phyloP scores from a whole-genome alignment of 2,113 vertebrate species.

The Gobiocypris rarus region DNA sequence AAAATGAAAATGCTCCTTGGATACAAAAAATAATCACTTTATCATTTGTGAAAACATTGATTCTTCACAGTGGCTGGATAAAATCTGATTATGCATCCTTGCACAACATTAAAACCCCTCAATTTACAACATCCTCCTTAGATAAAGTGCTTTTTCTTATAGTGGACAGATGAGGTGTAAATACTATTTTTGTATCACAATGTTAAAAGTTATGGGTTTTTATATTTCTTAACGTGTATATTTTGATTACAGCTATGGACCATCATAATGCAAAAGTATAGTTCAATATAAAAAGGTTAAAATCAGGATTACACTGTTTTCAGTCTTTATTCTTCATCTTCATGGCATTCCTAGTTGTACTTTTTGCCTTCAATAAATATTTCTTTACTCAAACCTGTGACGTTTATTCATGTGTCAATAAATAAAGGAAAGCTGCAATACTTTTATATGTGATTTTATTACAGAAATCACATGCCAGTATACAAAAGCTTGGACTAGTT shows the following conservation, averaged over 20 bases:
- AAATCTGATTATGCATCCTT: slow-evolving; percentile 49
- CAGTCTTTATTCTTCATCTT: slow-evolving; percentile 34
- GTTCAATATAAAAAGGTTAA: slow-evolving; percentile 65
- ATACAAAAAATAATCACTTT: neutral
- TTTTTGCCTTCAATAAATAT: slow-evolving; percentile 64
- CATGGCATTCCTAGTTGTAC: slow-evolving; percentile 49
- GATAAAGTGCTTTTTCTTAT: slow-evolving; percentile 30
- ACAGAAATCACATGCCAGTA: neutral
- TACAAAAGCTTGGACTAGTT: too few relatives aligned
- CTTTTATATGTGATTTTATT: neutral
- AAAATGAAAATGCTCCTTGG: neutral
- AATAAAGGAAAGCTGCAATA: neutral
- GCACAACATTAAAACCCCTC: slow-evolving; percentile 52
- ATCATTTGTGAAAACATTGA: neutral
- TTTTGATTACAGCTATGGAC: slow-evolving; percentile 72
- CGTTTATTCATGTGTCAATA: neutral
- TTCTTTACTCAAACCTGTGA: slow-evolving; percentile 49
- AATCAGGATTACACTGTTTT: slow-evolving; percentile 37
- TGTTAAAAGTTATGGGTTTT: slow-evolving; percentile 65
- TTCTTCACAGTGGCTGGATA: slow-evolving; percentile 23
- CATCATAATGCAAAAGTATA: slow-evolving; percentile 57
- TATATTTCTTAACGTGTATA: slow-evolving; percentile 72
- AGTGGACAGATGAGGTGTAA: slow-evolving; percentile 62
- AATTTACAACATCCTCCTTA: slow-evolving; percentile 44
- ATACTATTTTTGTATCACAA: slow-evolving; percentile 72